Percentiles rank a stretch among this genome's conserved stretches.
Evolutionary conservation across 2,888 invertebrate species (phyloP).

Genomic region (Prosapia bicincta): DNA sequence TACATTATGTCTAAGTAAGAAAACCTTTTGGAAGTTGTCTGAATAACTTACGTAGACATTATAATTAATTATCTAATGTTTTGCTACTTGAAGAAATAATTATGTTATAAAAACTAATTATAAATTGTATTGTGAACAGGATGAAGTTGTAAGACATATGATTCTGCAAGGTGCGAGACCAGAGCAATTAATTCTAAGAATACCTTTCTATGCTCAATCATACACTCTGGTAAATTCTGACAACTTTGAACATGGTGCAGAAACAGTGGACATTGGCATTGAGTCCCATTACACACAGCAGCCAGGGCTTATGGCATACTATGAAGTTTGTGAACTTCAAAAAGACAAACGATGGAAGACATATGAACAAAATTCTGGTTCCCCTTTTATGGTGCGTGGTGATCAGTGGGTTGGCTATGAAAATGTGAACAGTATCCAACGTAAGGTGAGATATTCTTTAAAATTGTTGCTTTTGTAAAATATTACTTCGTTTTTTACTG

Average conservation of each 20-base stretch:
- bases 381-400: constrained; percentile 60
- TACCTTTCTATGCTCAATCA: constrained; percentile 79
- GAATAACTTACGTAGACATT: too few species aligned
- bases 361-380: constrained; percentile 59
- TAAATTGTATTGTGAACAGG: too few species aligned
- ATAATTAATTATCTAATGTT: too few species aligned
- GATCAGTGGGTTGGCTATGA: constrained; percentile 83
- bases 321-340: constrained; percentile 57
- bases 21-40: too few species aligned
- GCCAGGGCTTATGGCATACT: constrained; percentile 66
- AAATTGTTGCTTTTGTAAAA: background rate
- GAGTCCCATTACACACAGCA: constrained; percentile 61
- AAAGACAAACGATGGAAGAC: constrained; percentile 55
- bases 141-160: constrained; percentile 80
- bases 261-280: constrained; percentile 58
- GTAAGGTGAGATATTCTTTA: constrained; percentile 62
- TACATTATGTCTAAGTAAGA: too few species aligned
- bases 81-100: too few species aligned
- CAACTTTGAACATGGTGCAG: constrained; percentile 55
- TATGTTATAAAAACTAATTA: too few species aligned
- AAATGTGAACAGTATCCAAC: constrained; percentile 59
- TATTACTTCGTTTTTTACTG: too few species aligned
- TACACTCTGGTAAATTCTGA: constrained; percentile 61
- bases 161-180: constrained; percentile 72
- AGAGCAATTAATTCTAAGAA: constrained; percentile 76